Evolutionary conservation across 2,888 invertebrate genomes (phyloP).

Genomic region (Ichneumoninae sp.): DNA sequence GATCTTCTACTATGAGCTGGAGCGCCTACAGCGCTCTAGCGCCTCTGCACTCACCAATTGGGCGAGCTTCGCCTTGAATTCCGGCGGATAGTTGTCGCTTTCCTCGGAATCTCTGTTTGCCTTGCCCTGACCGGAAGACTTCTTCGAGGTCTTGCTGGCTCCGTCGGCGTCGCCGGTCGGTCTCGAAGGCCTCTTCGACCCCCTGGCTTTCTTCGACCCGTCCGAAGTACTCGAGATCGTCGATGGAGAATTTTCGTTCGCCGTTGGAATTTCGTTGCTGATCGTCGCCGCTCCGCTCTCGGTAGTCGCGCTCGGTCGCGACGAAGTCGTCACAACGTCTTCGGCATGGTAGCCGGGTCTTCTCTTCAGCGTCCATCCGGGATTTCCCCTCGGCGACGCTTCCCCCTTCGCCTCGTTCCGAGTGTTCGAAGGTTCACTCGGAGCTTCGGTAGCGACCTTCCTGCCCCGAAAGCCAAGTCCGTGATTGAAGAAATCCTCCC

Average conservation of each 20-base stretch:
- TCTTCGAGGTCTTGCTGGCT: constrained; percentile 74
- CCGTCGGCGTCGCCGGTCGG: constrained; percentile 55
- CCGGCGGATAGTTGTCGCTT: constrained; percentile 81
- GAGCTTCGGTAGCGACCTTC: constrained; percentile 65
- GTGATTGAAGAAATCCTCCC: constrained; percentile 80
- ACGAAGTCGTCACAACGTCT: constrained; percentile 40
- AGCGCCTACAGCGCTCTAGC: too few relatives aligned
- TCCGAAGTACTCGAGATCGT: constrained; percentile 35
- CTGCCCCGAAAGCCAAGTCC: constrained; percentile 80
- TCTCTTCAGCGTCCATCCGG: constrained; percentile 80
- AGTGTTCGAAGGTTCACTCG: constrained; percentile 45
- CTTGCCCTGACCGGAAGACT: constrained; percentile 65
- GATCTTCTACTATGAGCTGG: too few relatives aligned
- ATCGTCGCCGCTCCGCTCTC: constrained; percentile 40
- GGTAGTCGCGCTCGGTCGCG: constrained; percentile 14
- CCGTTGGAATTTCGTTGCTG: constrained; percentile 73
- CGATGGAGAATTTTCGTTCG: constrained; percentile 62
- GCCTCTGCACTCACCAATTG: constrained; percentile 77
- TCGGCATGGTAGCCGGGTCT: constrained; percentile 70
- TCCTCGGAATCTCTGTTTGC: constrained; percentile 70
- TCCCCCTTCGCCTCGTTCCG: constrained; percentile 37
- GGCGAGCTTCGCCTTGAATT: constrained; percentile 80
- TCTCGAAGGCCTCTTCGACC: constrained; percentile 60
- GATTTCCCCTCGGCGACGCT: constrained; percentile 71
- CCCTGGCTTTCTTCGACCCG: constrained; percentile 53